These are phyloP conservation scores for Isichthys henryi DNA, from an alignment of 2,113 vertebrate genomes.

Conservation along the genomic window DNA sequence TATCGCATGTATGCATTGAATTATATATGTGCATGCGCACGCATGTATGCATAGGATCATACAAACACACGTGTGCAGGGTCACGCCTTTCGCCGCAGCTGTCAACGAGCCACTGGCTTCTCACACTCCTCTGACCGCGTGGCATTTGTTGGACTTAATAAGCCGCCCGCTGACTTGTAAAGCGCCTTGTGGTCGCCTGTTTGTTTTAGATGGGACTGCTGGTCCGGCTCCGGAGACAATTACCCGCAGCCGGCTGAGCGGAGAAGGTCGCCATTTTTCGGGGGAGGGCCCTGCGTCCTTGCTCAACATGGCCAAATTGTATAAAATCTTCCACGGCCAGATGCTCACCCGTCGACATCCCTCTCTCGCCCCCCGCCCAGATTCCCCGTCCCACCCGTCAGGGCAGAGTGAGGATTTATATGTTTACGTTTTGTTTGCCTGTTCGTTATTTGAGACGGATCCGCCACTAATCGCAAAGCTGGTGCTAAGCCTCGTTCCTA, in stretches of 20 bases:
- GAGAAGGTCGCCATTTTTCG: not conserved
- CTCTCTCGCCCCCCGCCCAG: not conserved
- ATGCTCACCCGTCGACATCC: not conserved
- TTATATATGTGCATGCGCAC: not conserved
- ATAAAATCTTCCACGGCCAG: slow-evolving; percentile 4
- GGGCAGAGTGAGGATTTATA: slow-evolving; percentile 2
- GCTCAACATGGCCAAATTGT: slow-evolving; percentile 4
- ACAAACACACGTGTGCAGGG: not conserved
- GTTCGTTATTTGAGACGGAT: not conserved
- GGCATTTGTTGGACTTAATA: not conserved
- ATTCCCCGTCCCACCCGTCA: not conserved
- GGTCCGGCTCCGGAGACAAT: not conserved
- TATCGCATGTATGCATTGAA: not conserved
- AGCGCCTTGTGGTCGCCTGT: not conserved
- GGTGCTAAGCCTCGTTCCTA: not conserved
- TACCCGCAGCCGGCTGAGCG: not conserved
- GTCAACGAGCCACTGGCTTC: not conserved
- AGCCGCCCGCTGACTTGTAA: not conserved
- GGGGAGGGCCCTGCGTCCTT: not conserved
- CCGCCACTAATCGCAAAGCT: not conserved
- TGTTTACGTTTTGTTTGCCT: slow-evolving; percentile 19
- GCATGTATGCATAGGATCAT: not conserved
- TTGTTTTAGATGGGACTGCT: slow-evolving; percentile 8
- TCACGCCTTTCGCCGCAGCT: not conserved
- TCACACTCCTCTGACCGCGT: not conserved